phyloP scores from a whole-genome alignment of 2,888 invertebrate species.

The Tetragnatha montana region DNA sequence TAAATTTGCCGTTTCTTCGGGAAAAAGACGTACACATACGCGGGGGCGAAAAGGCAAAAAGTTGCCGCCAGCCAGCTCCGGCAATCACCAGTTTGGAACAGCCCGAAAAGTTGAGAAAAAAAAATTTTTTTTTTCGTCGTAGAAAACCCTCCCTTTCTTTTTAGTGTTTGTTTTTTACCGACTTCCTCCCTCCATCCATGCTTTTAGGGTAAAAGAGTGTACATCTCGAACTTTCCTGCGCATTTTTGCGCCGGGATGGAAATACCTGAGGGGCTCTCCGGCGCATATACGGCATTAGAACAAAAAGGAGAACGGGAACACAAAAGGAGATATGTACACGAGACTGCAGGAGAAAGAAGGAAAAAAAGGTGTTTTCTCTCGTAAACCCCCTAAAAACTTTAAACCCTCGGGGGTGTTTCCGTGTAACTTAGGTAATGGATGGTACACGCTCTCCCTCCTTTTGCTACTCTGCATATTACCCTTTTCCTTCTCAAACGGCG shows the following conservation, averaged over 20 bases:
- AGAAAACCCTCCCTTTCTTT: slow-evolving; percentile 17
- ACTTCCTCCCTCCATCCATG: slow-evolving; percentile 17
- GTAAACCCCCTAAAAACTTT: slow-evolving; percentile 50
- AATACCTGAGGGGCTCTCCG: slow-evolving; percentile 69
- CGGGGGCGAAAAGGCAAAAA: slow-evolving; percentile 62
- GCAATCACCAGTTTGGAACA: slow-evolving; percentile 65
- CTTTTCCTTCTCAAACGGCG: slow-evolving; percentile 31
- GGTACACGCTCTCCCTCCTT: slow-evolving; percentile 48
- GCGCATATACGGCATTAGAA: slow-evolving; percentile 15
- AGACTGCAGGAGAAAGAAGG: neutral
- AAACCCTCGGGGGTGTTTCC: slow-evolving; percentile 64
- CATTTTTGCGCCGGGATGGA: slow-evolving; percentile 50
- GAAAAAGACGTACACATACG: slow-evolving; percentile 55
- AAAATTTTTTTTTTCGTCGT: neutral
- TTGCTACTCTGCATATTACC: slow-evolving; percentile 65
- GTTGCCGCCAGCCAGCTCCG: slow-evolving; percentile 64
- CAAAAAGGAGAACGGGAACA: slow-evolving; percentile 24
- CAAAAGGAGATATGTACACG: slow-evolving; percentile 67
- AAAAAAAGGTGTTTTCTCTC: slow-evolving; percentile 58
- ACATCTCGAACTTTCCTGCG: slow-evolving; percentile 36
- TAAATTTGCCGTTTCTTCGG: slow-evolving; percentile 70
- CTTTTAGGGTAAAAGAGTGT: slow-evolving; percentile 66
- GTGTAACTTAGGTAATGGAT: slow-evolving; percentile 70
- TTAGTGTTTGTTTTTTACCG: slow-evolving; percentile 38
- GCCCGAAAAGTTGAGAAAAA: slow-evolving; percentile 17